phyloP scores from a whole-genome alignment of 2,113 vertebrate genomes.

The human (Homo sapiens) region DNA sequence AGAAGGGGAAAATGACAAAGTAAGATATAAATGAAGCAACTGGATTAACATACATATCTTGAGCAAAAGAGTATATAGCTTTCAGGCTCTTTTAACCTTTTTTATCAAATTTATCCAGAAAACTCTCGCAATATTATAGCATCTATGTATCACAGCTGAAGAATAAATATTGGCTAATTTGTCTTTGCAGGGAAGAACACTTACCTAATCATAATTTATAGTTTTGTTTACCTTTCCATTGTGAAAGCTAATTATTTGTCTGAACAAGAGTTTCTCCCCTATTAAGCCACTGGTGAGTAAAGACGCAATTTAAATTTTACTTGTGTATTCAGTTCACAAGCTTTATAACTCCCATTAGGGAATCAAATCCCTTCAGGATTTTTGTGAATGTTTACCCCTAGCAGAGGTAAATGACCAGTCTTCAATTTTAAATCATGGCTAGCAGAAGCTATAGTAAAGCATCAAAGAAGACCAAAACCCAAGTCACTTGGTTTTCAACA shows the following conservation, averaged over 20 bases:
- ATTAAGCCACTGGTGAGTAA: constrained; percentile 52
- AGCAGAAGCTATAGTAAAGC: neutral
- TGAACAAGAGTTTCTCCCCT: constrained; percentile 37
- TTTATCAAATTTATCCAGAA: constrained; percentile 29
- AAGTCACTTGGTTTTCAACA: neutral
- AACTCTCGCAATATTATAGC: neutral
- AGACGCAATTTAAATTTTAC: constrained; percentile 51
- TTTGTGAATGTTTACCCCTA: neutral
- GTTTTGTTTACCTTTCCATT: constrained; percentile 61
- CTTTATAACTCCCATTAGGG: neutral
- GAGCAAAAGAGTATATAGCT: neutral
- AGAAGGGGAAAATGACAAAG: neutral
- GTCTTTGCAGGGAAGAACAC: constrained; percentile 25
- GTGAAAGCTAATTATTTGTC: constrained; percentile 52
- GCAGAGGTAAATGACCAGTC: neutral
- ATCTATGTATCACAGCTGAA: neutral
- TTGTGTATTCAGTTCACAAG: neutral
- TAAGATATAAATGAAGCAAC: neutral
- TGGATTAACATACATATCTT: neutral
- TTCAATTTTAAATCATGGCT: neutral
- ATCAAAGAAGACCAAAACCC: neutral
- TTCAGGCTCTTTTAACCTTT: neutral
- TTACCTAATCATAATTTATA: constrained; percentile 64
- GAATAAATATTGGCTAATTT: constrained; percentile 43
- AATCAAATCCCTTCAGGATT: neutral